These are phyloP conservation scores for Cranoglanis bouderius DNA, from an alignment of 2,113 vertebrate species.

Conservation along the genomic window DNA sequence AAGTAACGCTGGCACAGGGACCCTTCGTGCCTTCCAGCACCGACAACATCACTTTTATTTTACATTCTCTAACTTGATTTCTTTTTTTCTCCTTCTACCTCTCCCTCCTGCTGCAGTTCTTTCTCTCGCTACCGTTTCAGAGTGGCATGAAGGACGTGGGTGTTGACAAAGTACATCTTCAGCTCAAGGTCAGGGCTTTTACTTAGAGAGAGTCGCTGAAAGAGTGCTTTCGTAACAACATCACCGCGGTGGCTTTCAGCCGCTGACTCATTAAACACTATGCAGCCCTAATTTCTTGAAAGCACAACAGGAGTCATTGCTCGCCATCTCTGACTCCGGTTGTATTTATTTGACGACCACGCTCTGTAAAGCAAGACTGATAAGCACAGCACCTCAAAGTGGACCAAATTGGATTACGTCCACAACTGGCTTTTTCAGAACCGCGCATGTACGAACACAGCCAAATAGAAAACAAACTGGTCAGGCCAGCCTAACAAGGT, in stretches of 20 bases:
- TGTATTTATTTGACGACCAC: conserved; percentile 16
- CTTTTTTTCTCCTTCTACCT: neutral
- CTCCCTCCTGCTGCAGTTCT: neutral
- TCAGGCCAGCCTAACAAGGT: neutral
- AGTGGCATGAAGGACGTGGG: conserved; percentile 23
- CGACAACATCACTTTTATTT: neutral
- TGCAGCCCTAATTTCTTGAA: conserved; percentile 44
- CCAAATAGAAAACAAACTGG: conserved; percentile 27
- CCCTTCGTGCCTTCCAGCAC: neutral
- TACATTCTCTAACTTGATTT: neutral
- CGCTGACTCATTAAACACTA: conserved; percentile 34
- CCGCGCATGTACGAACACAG: neutral
- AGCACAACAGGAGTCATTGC: conserved; percentile 30
- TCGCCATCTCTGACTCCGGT: neutral
- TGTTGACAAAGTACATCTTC: conserved; percentile 39
- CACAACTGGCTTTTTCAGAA: neutral
- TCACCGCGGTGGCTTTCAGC: conserved; percentile 36
- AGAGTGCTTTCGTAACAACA: conserved; percentile 28
- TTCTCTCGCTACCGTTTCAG: neutral
- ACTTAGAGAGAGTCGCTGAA: conserved; percentile 24
- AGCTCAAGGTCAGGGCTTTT: conserved; percentile 40
- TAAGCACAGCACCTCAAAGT: conserved; percentile 28
- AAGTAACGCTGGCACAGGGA: neutral
- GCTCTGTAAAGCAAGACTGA: conserved; percentile 27
- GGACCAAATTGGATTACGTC: conserved; percentile 38